Evolutionary conservation across 2,113 vertebrate species (phyloP), one percentile per base, ranked within the genome.

Genomic region (Chitala chitala): DNA sequence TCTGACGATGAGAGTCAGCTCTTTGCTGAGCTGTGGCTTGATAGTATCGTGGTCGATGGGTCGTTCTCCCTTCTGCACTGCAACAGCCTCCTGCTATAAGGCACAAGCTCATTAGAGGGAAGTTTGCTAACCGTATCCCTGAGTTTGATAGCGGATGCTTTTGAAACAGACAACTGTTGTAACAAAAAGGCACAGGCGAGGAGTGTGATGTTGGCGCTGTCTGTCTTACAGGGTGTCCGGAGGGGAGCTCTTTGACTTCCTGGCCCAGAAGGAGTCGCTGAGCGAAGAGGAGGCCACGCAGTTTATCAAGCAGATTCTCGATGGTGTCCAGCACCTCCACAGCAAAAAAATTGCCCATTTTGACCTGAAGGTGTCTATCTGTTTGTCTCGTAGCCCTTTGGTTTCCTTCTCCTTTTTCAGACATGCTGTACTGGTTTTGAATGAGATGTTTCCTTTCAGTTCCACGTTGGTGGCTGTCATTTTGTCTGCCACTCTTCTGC

Each of bases 241-340:
- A 79, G 97, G 96, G 77, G 97, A 99, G 81, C 93, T 98, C 40
- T 99, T 99, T 72, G 97, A 99, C 78, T 99, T 99, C 81, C 79
- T 99, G 86, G 94, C 96, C 71, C 95, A 95, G 83, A 98, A 99
- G 77, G 97, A 98, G 80, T 95, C 94, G 7, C 86, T 99, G 79
- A 94, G 94, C 81, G 97, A 99, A 77, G 96, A 99, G 77, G 96
- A 99, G 76, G 97, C 97, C 80, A 97, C 96, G 12, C 93, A 92
- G 83, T 99, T 99, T 84, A 94, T 98, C 81, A 98, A 95, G 79
- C 96, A 99, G 89, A 96, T 99, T 81, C 91, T 99, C 64, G 89
- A 94, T 0, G 97, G 96, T 48, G 96, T 98, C 77, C 90, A 92
- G 82, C 95, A 96, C 80, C 92, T 98, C 33, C 97, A 99, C 79